Conservation (phyloP, 2,888 invertebrate species). For the Hemicrepidius hirtus region DNA sequence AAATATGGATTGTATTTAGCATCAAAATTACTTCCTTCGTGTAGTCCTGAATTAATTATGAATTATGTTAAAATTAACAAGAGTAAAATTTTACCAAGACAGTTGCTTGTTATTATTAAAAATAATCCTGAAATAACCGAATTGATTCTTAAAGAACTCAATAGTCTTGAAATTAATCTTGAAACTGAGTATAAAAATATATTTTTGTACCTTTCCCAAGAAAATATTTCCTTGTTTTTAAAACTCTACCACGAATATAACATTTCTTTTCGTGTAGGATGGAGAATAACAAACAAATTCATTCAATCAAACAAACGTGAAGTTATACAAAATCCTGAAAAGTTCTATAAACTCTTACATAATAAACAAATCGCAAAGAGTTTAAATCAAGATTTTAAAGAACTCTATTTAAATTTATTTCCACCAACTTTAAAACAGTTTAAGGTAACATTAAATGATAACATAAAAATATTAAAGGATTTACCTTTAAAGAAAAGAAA, state of each 20-base stretch:
- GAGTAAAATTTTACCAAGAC: constrained; percentile 25
- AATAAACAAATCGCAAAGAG: constrained; percentile 33
- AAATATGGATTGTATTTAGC: constrained; percentile 48
- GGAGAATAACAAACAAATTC: constrained; percentile 40
- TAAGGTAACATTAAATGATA: not conserved
- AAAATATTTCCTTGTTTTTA: constrained; percentile 40
- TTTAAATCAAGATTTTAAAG: constrained; percentile 28
- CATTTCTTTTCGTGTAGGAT: constrained; percentile 29
- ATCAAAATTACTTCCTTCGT: constrained; percentile 40
- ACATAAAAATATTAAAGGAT: not conserved
- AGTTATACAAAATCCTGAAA: constrained; percentile 27
- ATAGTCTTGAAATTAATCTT: not conserved
- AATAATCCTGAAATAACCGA: constrained; percentile 37
- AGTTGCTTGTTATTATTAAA: constrained; percentile 35
- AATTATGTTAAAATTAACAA: constrained; percentile 30
- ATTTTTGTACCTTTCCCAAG: constrained; percentile 25
- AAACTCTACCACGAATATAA: constrained; percentile 41
- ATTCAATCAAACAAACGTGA: constrained; percentile 32
- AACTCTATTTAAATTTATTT: constrained; percentile 29
- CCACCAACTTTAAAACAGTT: constrained; percentile 28
- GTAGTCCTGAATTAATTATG: constrained; percentile 44
- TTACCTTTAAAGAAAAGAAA: constrained; percentile 3
- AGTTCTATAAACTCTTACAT: constrained; percentile 16
- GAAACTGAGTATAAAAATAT: constrained; percentile 18
- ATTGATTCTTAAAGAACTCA: constrained; percentile 26